Conservation (phyloP, 2,888 invertebrate species). For the Neoaliturus tenellus region DNA sequence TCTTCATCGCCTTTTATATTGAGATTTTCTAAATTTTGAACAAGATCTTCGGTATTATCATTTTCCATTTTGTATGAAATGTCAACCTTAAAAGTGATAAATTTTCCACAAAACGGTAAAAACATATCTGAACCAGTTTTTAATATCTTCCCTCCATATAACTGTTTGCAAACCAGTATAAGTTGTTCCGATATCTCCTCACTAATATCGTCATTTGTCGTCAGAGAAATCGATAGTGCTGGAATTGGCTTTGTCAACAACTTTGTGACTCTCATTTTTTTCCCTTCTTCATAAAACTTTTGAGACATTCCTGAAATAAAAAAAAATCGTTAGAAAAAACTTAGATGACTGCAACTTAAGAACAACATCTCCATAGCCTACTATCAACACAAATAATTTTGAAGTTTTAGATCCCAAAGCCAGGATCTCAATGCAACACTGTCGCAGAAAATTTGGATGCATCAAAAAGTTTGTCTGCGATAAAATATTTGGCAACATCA, state of each 20-base stretch:
- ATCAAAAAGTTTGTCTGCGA: too few relatives aligned
- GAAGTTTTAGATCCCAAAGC: too few relatives aligned
- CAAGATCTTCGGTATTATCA: conserved; percentile 61
- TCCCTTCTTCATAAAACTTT: not conserved
- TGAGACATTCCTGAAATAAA: conserved; percentile 68
- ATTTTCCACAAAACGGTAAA: conserved; percentile 73
- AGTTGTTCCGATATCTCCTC: not conserved
- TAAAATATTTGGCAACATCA: too few relatives aligned
- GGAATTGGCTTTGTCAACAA: conserved; percentile 51
- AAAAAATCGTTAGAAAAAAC: too few relatives aligned
- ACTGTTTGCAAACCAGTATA: not conserved
- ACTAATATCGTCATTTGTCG: conserved; percentile 8
- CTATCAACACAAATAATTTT: too few relatives aligned
- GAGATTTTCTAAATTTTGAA: conserved; percentile 65
- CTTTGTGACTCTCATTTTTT: conserved; percentile 51
- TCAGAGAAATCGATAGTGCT: conserved; percentile 57
- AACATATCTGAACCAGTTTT: conserved; percentile 71
- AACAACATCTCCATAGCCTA: too few relatives aligned
- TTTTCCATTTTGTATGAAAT: conserved; percentile 65
- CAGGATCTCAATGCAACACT: too few relatives aligned
- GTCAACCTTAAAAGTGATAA: conserved; percentile 72
- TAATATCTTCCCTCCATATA: conserved; percentile 69
- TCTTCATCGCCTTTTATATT: conserved; percentile 68
- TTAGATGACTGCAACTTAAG: too few relatives aligned
- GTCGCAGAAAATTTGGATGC: too few relatives aligned